These are phyloP conservation scores for Globodera rostochiensis DNA, from an alignment of 1,140 invertebrate genomes.

Conservation along the genomic window DNA sequence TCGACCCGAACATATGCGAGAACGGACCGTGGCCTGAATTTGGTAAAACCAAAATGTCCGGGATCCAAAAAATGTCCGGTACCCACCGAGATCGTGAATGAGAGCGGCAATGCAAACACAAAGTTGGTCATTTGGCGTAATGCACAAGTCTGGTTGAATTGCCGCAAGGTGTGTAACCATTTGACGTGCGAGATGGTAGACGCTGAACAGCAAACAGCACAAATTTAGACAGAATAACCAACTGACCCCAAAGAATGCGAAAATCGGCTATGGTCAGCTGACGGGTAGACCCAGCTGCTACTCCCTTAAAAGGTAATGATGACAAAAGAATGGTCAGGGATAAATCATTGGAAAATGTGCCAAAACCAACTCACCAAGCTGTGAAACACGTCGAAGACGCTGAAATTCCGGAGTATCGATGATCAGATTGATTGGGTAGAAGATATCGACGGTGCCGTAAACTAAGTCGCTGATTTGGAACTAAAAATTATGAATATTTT, in stretches of 20 bases:
- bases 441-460: constrained; percentile 7
- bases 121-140: constrained; percentile 59
- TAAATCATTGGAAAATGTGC: no score
- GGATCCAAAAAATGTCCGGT: not conserved
- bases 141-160: constrained; percentile 66
- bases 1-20: constrained; percentile 72
- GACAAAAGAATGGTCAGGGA: not conserved
- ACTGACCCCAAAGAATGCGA: constrained; percentile 73
- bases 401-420: constrained; percentile 74
- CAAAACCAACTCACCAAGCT: constrained; percentile 66
- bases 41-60: constrained; percentile 7
- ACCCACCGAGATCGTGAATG: constrained; percentile 70
- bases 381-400: constrained; percentile 71
- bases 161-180: constrained; percentile 19
- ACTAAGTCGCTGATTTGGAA: constrained; percentile 4
- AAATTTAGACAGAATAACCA: not conserved
- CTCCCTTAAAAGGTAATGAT: constrained; percentile 11
- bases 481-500: not conserved
- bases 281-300: constrained; percentile 71
- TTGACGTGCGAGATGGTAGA: constrained; percentile 29
- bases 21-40: constrained; percentile 72
- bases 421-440: constrained; percentile 62
- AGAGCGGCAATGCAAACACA: constrained; percentile 71
- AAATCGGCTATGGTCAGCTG: constrained; percentile 71
- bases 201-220: constrained; percentile 36